Percentiles rank a stretch among this genome's conserved stretches.
phyloP scores from a whole-genome alignment of 2,888 invertebrate genomes.

The Sceliomorpha sp. region DNA sequence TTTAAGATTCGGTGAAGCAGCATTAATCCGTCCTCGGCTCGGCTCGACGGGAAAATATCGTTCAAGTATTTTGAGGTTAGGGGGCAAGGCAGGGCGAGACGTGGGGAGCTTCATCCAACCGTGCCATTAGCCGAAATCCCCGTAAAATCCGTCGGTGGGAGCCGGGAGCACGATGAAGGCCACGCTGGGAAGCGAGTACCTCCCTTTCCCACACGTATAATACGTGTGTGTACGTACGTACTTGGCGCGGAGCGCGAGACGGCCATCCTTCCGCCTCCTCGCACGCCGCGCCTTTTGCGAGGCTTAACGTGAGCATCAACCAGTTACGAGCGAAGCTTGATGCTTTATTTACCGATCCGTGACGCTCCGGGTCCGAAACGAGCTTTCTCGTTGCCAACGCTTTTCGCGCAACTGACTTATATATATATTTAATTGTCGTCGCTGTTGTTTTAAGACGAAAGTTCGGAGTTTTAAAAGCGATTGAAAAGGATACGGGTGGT shows the following conservation, averaged over 20 bases:
- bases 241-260: slow-evolving; percentile 49
- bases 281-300: slow-evolving; percentile 23
- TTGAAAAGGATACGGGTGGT: too few relatives aligned
- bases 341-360: slow-evolving; percentile 34
- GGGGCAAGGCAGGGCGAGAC: slow-evolving; percentile 20
- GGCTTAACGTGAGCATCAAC: slow-evolving; percentile 26
- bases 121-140: slow-evolving; percentile 68
- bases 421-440: too few relatives aligned
- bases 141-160: slow-evolving; percentile 62
- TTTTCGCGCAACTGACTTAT: too few relatives aligned
- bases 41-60: slow-evolving; percentile 56
- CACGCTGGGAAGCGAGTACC: slow-evolving; percentile 12
- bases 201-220: slow-evolving; percentile 6
- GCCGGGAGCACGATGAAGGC: slow-evolving; percentile 48
- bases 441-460: too few relatives aligned
- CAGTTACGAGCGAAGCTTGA: slow-evolving; percentile 13
- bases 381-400: slow-evolving; percentile 9
- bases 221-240: slow-evolving; percentile 17
- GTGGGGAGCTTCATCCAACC: slow-evolving; percentile 53
- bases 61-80: slow-evolving; percentile 44
- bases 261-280: too few relatives aligned
- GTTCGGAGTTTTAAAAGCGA: too few relatives aligned
- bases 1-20: slow-evolving; percentile 42
- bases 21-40: slow-evolving; percentile 59
- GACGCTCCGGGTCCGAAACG: slow-evolving; percentile 3